phyloP scores from a whole-genome alignment of 2,797 vertebrate species.

The Nyctibius grandis region DNA sequence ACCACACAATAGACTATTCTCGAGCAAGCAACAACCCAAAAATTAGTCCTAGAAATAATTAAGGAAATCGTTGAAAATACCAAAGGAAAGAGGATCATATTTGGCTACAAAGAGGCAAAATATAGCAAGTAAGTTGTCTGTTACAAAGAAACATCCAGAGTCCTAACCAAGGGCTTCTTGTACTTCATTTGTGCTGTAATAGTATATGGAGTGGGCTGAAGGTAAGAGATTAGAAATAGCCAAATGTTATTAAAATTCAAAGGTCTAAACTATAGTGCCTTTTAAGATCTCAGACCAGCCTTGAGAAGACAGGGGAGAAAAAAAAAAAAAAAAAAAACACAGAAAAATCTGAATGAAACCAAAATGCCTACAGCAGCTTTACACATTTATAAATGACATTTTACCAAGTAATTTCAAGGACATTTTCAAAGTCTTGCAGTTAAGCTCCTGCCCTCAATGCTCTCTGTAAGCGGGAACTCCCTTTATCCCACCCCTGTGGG shows the following conservation, averaged over 20 bases:
- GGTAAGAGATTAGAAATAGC: not conserved
- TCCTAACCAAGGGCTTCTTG: not conserved
- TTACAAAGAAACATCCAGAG: not conserved
- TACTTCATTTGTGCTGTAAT: not conserved
- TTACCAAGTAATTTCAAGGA: not conserved
- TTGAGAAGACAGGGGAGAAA: not conserved
- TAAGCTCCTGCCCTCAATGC: not conserved
- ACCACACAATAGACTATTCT: not conserved
- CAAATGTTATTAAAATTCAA: not conserved
- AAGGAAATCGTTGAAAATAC: not conserved
- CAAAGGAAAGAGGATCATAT: not conserved
- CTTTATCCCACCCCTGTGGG: not conserved
- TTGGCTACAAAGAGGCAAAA: not conserved
- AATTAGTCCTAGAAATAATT: constrained; percentile 6
- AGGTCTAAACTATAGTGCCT: not conserved
- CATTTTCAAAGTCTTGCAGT: not conserved
- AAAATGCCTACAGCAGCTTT: not conserved
- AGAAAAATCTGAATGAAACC: not conserved
- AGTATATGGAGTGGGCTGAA: not conserved
- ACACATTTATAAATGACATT: not conserved
- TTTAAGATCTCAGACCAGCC: not conserved
- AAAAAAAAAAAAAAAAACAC: not conserved
- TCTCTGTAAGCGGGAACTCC: not conserved
- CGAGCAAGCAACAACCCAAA: not conserved
- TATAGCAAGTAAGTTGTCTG: not conserved